Evolutionary conservation across 2,797 vertebrate genomes (phyloP).

Genomic region (Xenopus petersii): DNA sequence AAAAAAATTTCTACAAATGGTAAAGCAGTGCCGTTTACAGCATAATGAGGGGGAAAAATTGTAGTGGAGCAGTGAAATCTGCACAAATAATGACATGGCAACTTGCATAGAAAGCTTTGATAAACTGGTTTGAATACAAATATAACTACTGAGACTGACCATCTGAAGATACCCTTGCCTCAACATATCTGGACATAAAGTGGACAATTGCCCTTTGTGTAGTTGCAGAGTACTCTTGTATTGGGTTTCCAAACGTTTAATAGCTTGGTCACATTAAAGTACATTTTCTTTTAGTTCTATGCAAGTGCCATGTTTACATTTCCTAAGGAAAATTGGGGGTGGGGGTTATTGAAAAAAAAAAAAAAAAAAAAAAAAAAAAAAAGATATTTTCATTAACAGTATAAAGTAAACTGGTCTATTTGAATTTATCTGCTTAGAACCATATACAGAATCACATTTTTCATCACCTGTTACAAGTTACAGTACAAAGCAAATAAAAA

Average conservation of each 20-base stretch:
- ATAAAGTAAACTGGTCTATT: conserved; percentile 38
- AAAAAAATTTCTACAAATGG: neutral
- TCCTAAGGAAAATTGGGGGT: neutral
- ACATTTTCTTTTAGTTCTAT: neutral
- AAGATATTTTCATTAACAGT: conserved; percentile 6
- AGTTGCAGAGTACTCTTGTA: too few relatives aligned
- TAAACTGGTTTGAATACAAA: too few relatives aligned
- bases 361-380: too few relatives aligned
- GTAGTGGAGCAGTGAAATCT: neutral
- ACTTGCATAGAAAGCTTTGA: neutral
- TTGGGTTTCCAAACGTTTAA: too few relatives aligned
- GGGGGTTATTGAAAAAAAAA: too few relatives aligned
- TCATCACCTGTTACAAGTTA: conserved; percentile 35
- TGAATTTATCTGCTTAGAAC: conserved; percentile 13
- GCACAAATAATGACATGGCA: neutral
- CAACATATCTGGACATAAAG: too few relatives aligned
- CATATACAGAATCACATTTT: conserved; percentile 28
- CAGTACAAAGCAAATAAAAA: conserved; percentile 37
- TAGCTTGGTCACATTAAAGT: too few relatives aligned
- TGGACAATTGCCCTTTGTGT: too few relatives aligned
- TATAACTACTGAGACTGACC: too few relatives aligned
- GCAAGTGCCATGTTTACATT: neutral
- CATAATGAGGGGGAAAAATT: neutral
- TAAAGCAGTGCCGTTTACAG: neutral
- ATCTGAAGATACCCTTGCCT: too few relatives aligned